These are phyloP conservation scores for Antennarius striatus DNA, from an alignment of 2,113 vertebrate species.

Conservation along the genomic window DNA sequence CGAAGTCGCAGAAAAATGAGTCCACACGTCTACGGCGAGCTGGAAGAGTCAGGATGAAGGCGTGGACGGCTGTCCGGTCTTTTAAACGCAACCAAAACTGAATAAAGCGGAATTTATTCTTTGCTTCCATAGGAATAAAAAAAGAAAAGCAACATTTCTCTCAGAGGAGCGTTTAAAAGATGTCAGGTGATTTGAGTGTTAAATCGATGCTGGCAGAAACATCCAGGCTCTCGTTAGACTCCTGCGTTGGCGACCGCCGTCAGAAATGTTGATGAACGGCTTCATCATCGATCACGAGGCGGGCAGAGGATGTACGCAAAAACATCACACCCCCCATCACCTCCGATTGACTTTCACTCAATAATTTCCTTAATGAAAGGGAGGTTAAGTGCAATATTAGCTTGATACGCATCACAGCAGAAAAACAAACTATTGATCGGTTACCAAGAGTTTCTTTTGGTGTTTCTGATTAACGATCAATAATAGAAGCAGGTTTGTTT, in stretches of 20 bases:
- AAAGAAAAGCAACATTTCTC: constrained; percentile 6
- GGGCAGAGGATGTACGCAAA: constrained; percentile 36
- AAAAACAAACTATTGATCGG: constrained; percentile 37
- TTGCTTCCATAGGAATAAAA: not conserved
- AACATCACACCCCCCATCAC: constrained; percentile 45
- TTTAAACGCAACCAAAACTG: constrained; percentile 4
- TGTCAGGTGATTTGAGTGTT: constrained; percentile 1
- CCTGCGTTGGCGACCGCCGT: constrained; percentile 54
- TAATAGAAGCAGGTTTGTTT: constrained; percentile 22
- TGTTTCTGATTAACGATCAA: constrained; percentile 25
- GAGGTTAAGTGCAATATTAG: constrained; percentile 44
- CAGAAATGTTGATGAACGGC: constrained; percentile 72
- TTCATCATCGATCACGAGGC: constrained; percentile 57
- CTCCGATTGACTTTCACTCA: constrained; percentile 59
- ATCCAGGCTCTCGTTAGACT: constrained; percentile 56
- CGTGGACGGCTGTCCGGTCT: constrained; percentile 14
- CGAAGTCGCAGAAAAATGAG: constrained; percentile 22
- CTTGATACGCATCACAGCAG: constrained; percentile 10
- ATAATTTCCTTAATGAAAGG: constrained; percentile 60
- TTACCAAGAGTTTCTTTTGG: constrained; percentile 10
- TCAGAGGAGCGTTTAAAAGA: not conserved
- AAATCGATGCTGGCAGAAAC: constrained; percentile 3
- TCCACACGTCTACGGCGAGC: not conserved
- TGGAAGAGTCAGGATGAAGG: constrained; percentile 1
- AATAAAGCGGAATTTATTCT: not conserved